A percentile compares a stretch with the other conserved stretches of the same genome.
These are phyloP conservation scores for Ochropleura leucogaster DNA, from an alignment of 2,888 invertebrate genomes.

Conservation along the genomic window DNA sequence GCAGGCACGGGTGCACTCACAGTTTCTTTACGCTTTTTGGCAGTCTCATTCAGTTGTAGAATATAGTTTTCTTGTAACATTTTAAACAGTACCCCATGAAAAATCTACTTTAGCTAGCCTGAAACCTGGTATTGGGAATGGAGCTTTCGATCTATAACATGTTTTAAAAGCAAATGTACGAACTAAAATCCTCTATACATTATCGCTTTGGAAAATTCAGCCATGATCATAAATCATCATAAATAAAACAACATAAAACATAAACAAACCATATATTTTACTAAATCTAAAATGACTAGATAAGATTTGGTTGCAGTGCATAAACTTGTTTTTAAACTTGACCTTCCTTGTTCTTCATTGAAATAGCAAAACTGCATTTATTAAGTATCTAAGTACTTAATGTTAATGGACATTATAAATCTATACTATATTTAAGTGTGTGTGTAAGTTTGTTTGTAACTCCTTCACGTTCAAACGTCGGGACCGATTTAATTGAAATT, in stretches of 20 bases:
- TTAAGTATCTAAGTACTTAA: slow-evolving; percentile 1
- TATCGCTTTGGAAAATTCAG: background rate
- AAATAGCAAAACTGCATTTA: slow-evolving; percentile 8
- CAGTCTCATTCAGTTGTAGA: too few species aligned
- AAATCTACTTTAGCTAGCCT: too few species aligned
- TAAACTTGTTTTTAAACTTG: slow-evolving; percentile 1
- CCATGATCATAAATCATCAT: too few species aligned
- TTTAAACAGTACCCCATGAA: too few species aligned
- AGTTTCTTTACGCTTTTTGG: too few species aligned
- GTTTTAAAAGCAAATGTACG: background rate
- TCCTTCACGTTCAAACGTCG: too few species aligned
- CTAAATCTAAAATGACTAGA: slow-evolving; percentile 48
- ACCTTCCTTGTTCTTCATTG: slow-evolving; percentile 31
- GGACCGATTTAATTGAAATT: too few species aligned
- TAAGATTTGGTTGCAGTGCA: slow-evolving; percentile 32
- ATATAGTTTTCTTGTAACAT: too few species aligned
- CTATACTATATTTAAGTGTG: too few species aligned
- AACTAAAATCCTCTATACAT: too few species aligned
- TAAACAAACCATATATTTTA: slow-evolving; percentile 32
- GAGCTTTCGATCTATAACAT: background rate
- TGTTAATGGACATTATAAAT: slow-evolving; percentile 4
- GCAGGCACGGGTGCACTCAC: too few species aligned
- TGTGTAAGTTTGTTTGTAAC: too few species aligned
- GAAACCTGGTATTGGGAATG: background rate
- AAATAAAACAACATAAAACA: slow-evolving; percentile 36